These are phyloP conservation scores for Sebastes miniatus DNA, from an alignment of 2,797 vertebrate species.

Conservation along the genomic window DNA sequence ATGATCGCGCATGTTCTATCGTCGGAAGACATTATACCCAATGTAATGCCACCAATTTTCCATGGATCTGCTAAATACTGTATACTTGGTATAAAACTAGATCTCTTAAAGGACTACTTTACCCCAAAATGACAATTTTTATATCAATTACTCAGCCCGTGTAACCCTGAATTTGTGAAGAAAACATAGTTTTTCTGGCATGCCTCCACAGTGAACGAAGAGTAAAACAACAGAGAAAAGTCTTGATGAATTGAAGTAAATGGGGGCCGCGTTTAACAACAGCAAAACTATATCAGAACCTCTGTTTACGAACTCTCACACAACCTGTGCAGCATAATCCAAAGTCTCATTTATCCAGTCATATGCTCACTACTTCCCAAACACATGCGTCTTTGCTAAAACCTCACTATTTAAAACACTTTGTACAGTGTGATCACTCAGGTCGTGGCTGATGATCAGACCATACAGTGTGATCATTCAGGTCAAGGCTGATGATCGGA, in stretches of 20 bases:
- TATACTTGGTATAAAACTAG: neutral
- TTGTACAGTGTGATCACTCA: too few relatives aligned
- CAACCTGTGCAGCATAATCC: neutral
- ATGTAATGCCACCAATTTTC: neutral
- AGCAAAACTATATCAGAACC: neutral
- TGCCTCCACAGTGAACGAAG: neutral
- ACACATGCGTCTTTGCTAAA: neutral
- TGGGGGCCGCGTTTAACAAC: too few relatives aligned
- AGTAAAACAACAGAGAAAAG: neutral
- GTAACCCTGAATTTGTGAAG: too few relatives aligned
- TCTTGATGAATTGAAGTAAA: neutral
- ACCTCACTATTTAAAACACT: neutral
- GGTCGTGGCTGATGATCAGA: fast-evolving
- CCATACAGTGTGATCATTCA: too few relatives aligned
- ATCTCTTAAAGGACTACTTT: neutral
- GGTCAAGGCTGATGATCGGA: too few relatives aligned
- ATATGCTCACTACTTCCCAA: neutral
- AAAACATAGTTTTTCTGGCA: neutral
- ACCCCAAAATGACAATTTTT: neutral
- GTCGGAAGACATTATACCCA: neutral
- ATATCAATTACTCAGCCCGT: neutral
- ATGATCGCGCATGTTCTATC: neutral
- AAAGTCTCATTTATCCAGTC: neutral
- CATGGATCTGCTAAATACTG: neutral
- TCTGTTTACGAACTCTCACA: neutral